Base-by-base conservation (phyloP, 1,140 invertebrate genomes). In the Theocolax elegans region DNA sequence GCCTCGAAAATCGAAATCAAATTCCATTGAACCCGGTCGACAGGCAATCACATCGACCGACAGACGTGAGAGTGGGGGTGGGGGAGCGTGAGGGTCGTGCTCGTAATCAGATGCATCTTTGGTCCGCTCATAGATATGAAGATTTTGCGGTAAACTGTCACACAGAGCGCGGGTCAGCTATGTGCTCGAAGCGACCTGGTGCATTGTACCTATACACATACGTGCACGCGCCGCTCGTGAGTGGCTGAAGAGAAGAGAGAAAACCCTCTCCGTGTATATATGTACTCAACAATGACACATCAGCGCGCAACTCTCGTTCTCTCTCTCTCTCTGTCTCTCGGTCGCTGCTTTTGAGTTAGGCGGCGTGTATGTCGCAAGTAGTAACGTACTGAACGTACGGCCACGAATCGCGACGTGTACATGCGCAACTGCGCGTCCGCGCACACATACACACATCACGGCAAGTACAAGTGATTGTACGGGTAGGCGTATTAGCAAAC, bases 141-240 rank as follows among this genome's bases (percentile, higher is more conserved):
- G 59, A 62, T 62, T 62, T 49, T 44, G 64, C 51, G 64, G 49
- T 56, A 46, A 66, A 46, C 49, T 65, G 49, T 65, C 35, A 53
- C 48, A 27, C 7, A n/a, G 35, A 23, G 35, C 7, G 6, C 3
- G n/a, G 6, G 1, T 3, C 3, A 3, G 3, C 1, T n/a, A 21
- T 48, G n/a, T n/a, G n/a, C 7, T 8, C n/a, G 7, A 21, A 21
- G 44, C 7, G 13, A n/a, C n/a, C n/a, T n/a, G n/a, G n/a, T n/a
- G n/a, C n/a, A n/a, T n/a, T n/a, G n/a, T n/a, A n/a, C n/a, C n/a
- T n/a, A n/a, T n/a, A n/a, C n/a, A n/a, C n/a, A n/a, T n/a, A n/a
- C n/a, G n/a, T n/a, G n/a, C n/a, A n/a, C 2, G 13, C 42, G 42
- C 6, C 15, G 42, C 17, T 49, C 15, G 46, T 19, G 21, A 10